Percentiles rank a stretch among this genome's conserved stretches.
These are phyloP conservation scores for Myodes glareolus DNA, from an alignment of 2,113 vertebrate species.

Conservation along the genomic window DNA sequence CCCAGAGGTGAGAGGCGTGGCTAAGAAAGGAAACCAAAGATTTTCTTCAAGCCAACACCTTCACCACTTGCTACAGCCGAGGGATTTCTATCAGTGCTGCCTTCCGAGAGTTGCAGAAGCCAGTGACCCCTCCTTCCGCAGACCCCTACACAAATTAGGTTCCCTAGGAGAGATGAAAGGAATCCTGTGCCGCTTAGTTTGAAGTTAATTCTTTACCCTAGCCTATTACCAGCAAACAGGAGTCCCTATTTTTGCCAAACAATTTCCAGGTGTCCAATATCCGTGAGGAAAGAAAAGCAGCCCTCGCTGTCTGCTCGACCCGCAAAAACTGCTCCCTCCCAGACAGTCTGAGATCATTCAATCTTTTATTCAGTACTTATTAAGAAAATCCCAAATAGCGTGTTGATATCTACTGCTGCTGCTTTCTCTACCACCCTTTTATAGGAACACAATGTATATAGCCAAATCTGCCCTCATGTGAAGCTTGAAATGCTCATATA, in stretches of 20 bases:
- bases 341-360: background rate
- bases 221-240: slow-evolving; percentile 11
- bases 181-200: background rate
- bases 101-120: slow-evolving; percentile 21
- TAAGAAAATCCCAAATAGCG: background rate
- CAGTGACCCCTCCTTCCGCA: slow-evolving; percentile 7
- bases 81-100: background rate
- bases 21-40: background rate
- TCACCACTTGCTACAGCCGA: background rate
- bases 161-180: background rate
- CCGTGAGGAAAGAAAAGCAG: slow-evolving; percentile 36
- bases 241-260: slow-evolving; percentile 1
- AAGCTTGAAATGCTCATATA: background rate
- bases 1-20: slow-evolving; percentile 3
- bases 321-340: background rate
- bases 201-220: slow-evolving; percentile 12
- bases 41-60: background rate
- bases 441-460: background rate
- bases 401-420: background rate
- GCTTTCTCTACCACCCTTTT: background rate
- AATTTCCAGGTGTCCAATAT: slow-evolving; percentile 10
- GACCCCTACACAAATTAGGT: slow-evolving; percentile 24
- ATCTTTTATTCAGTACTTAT: background rate
- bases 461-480: background rate
- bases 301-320: background rate